Evolutionary conservation across 2,888 invertebrate species (phyloP).

Genomic region (Danaus chrysippus): DNA sequence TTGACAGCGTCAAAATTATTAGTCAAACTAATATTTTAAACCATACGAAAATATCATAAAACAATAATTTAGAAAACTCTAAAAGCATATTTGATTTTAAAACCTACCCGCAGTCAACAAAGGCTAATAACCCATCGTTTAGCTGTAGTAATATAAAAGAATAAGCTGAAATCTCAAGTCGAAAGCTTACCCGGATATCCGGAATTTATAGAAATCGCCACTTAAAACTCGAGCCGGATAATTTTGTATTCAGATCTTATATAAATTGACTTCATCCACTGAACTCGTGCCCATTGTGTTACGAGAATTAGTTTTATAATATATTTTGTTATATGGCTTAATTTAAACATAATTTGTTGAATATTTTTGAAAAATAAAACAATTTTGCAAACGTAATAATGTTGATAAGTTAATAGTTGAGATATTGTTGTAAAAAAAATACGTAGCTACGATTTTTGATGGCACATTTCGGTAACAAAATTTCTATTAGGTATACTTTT

Average conservation of each 20-base stretch:
- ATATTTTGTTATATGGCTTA: background rate
- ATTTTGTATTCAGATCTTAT: conserved; percentile 71
- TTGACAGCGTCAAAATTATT: too few relatives aligned
- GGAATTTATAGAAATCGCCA: conserved; percentile 45
- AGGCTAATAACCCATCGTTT: background rate
- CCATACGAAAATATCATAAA: too few relatives aligned
- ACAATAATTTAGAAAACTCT: too few relatives aligned
- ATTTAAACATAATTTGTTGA: background rate
- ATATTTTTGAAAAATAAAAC: background rate
- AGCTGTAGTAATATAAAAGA: conserved; percentile 5
- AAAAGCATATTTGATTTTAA: too few relatives aligned
- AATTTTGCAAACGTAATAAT: background rate
- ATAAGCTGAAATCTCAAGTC: conserved; percentile 10
- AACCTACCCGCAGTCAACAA: too few relatives aligned
- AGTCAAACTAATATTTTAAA: too few relatives aligned
- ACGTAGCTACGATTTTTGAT: too few relatives aligned
- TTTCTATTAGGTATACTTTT: too few relatives aligned
- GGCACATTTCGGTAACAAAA: too few relatives aligned
- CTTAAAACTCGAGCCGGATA: conserved; percentile 65
- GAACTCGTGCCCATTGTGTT: conserved; percentile 43
- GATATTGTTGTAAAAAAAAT: too few relatives aligned
- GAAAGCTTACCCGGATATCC: conserved; percentile 43
- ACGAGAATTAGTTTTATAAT: background rate
- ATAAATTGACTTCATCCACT: conserved; percentile 61
- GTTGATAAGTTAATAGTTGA: too few relatives aligned